Conservation (phyloP, 2,797 vertebrate species). For the Myiotriccus ornatus region DNA sequence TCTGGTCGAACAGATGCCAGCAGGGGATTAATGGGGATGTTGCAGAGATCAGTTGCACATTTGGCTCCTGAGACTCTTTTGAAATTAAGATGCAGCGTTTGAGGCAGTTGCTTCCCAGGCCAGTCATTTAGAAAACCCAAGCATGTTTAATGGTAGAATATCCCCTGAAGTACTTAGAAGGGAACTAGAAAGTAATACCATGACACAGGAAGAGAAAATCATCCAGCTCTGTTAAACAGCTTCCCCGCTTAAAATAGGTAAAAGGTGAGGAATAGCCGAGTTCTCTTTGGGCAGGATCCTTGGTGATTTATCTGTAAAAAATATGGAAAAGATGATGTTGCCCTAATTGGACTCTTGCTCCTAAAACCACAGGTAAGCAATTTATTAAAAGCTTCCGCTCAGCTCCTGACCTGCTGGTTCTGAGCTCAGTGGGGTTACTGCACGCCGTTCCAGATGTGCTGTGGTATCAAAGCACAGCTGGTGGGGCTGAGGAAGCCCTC, state of each 20-base stretch:
- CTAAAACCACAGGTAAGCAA: slow-evolving; percentile 57
- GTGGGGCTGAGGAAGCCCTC: neutral
- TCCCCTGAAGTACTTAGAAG: slow-evolving; percentile 47
- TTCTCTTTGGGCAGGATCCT: slow-evolving; percentile 18
- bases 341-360: slow-evolving; percentile 11
- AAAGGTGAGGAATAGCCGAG: slow-evolving; percentile 41
- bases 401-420: slow-evolving; percentile 54
- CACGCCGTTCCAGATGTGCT: slow-evolving; percentile 51
- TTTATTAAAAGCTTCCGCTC: slow-evolving; percentile 58
- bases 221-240: slow-evolving; percentile 38
- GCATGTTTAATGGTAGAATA: slow-evolving; percentile 43
- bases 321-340: slow-evolving; percentile 16
- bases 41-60: slow-evolving; percentile 57
- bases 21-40: slow-evolving; percentile 55
- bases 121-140: slow-evolving; percentile 55
- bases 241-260: slow-evolving; percentile 52
- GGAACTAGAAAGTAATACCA: slow-evolving; percentile 60
- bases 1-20: neutral
- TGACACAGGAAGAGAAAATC: slow-evolving; percentile 52
- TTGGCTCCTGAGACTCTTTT: slow-evolving; percentile 65
- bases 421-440: slow-evolving; percentile 50
- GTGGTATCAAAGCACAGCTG: slow-evolving; percentile 49
- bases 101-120: slow-evolving; percentile 59
- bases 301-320: slow-evolving; percentile 3
- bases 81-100: slow-evolving; percentile 65